phyloP scores from a whole-genome alignment of 2,888 invertebrate species.

The Caenorhabditis virilis region DNA sequence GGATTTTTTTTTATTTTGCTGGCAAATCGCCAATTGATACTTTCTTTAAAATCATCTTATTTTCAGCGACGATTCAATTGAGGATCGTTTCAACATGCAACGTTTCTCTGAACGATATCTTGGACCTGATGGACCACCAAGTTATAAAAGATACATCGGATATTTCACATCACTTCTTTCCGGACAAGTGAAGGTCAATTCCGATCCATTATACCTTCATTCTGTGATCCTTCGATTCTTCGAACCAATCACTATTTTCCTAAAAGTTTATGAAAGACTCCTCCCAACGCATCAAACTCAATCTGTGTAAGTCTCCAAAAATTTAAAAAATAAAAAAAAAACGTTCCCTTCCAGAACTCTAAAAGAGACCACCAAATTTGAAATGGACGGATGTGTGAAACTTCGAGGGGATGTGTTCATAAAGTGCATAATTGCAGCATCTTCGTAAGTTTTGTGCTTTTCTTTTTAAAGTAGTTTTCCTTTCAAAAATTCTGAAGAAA shows the following conservation, averaged over 20 bases:
- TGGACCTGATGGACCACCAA: slow-evolving; percentile 69
- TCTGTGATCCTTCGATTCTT: slow-evolving; percentile 68
- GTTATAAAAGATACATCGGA: slow-evolving; percentile 79
- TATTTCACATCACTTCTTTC: slow-evolving; percentile 89
- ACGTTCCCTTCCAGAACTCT: slow-evolving; percentile 22
- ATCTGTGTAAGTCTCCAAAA: slow-evolving; percentile 15
- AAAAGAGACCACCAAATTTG: slow-evolving; percentile 41
- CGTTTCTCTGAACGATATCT: slow-evolving; percentile 84
- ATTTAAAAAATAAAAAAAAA: neutral
- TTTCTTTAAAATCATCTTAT: neutral
- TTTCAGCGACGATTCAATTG: slow-evolving; percentile 75
- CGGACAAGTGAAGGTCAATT: slow-evolving; percentile 85
- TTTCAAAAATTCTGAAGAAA: too few relatives aligned
- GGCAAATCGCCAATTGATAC: too few relatives aligned
- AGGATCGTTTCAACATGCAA: slow-evolving; percentile 90
- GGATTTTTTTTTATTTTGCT: too few relatives aligned
- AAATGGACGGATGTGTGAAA: slow-evolving; percentile 72
- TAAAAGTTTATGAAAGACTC: slow-evolving; percentile 84
- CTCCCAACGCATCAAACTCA: slow-evolving; percentile 83
- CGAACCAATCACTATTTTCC: slow-evolving; percentile 70
- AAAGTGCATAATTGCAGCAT: slow-evolving; percentile 75
- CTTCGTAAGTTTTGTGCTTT: slow-evolving; percentile 22
- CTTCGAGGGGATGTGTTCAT: slow-evolving; percentile 87
- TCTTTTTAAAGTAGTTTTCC: slow-evolving; percentile 2
- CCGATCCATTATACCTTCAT: slow-evolving; percentile 83